Evolutionary conservation across 1,140 invertebrate genomes (phyloP).

Genomic region (Calephelis nemesis): DNA sequence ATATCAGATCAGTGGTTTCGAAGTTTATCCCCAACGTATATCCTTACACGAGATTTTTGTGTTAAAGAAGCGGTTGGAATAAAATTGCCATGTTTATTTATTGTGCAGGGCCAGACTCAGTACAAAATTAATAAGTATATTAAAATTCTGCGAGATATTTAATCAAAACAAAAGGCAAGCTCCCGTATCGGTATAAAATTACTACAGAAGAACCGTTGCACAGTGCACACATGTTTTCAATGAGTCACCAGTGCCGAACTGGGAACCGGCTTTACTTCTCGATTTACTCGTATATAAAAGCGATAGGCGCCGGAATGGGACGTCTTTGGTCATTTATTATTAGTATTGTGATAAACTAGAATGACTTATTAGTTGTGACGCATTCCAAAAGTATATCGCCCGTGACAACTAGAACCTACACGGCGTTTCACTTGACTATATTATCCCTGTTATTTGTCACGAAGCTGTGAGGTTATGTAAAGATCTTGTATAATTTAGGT

Average conservation of each 20-base stretch:
- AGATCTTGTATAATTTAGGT: not conserved
- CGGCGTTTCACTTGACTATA: not conserved
- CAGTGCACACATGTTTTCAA: slow-evolving; percentile 46
- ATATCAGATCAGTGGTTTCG: too few relatives aligned
- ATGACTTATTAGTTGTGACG: slow-evolving; percentile 2
- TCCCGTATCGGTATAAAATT: not conserved
- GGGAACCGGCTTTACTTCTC: slow-evolving; percentile 56
- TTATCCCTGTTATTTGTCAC: not conserved
- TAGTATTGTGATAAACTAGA: not conserved
- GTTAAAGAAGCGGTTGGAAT: too few relatives aligned
- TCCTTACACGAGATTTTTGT: too few relatives aligned
- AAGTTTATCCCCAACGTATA: too few relatives aligned
- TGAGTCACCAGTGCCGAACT: slow-evolving; percentile 53
- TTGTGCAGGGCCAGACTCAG: too few relatives aligned
- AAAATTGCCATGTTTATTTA: too few relatives aligned
- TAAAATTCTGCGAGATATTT: too few relatives aligned
- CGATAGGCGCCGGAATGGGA: not conserved
- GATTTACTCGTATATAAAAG: slow-evolving; percentile 4
- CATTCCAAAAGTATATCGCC: not conserved
- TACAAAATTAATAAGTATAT: too few relatives aligned
- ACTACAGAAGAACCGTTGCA: too few relatives aligned
- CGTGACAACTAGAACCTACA: not conserved
- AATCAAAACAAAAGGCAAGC: not conserved
- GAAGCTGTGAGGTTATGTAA: not conserved
- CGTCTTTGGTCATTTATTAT: not conserved